Percentiles rank a stretch among this genome's conserved stretches.
Conservation (phyloP, 2,888 invertebrate species). For the Agonum fuliginosum region DNA sequence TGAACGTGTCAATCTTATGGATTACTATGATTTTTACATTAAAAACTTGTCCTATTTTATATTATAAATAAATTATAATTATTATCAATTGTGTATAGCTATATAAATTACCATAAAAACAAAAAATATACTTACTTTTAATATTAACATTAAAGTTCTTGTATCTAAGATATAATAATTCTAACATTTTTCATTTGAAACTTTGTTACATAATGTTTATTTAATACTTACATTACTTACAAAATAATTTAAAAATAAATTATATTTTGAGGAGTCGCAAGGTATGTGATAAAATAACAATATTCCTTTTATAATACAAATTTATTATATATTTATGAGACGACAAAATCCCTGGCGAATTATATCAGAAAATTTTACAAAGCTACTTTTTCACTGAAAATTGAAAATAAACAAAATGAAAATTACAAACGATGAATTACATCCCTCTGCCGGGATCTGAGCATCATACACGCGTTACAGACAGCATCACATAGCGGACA, state of each 20-base stretch:
- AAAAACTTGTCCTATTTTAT: too few relatives aligned
- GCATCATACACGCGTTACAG: conserved; percentile 57
- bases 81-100: too few relatives aligned
- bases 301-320: conserved; percentile 78
- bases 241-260: not conserved
- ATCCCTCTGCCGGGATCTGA: conserved; percentile 59
- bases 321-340: conserved; percentile 80
- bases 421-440: conserved; percentile 61
- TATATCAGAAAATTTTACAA: conserved; percentile 81
- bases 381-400: conserved; percentile 74
- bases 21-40: too few relatives aligned
- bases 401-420: conserved; percentile 68
- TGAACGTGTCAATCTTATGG: too few relatives aligned
- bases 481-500: conserved; percentile 58
- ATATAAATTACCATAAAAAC: too few relatives aligned
- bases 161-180: too few relatives aligned
- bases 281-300: conserved; percentile 35
- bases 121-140: too few relatives aligned
- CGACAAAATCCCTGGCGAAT: conserved; percentile 82
- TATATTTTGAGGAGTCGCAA: not conserved
- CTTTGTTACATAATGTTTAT: too few relatives aligned
- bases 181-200: too few relatives aligned
- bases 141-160: too few relatives aligned
- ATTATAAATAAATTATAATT: too few relatives aligned
- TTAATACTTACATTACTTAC: not conserved